Evolutionary conservation across 2,113 vertebrate species (phyloP).

Genomic region (human (Homo sapiens)): GRCh38 chr4:85981501-85982000

Average conservation of each 20-base stretch:
- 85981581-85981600: neutral
- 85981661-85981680: neutral
- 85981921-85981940: neutral
- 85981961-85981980: neutral
- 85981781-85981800: neutral
- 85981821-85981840: neutral
- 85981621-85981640: neutral
- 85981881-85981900: neutral
- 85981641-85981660: neutral
- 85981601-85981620: neutral
- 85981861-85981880: neutral
- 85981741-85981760: neutral
- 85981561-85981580: neutral
- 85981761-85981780: neutral
- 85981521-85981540: neutral
- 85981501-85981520: neutral
- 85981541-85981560: neutral
- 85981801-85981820: neutral
- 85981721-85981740: neutral
- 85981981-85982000: neutral
- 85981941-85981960: no score
- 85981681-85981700: neutral
- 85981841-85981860: neutral
- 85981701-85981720: neutral
- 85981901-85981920: no score